Evolutionary conservation across 2,113 vertebrate species (phyloP), one percentile per base, ranked within the genome.

Genomic region (Pteruthius melanotis): DNA sequence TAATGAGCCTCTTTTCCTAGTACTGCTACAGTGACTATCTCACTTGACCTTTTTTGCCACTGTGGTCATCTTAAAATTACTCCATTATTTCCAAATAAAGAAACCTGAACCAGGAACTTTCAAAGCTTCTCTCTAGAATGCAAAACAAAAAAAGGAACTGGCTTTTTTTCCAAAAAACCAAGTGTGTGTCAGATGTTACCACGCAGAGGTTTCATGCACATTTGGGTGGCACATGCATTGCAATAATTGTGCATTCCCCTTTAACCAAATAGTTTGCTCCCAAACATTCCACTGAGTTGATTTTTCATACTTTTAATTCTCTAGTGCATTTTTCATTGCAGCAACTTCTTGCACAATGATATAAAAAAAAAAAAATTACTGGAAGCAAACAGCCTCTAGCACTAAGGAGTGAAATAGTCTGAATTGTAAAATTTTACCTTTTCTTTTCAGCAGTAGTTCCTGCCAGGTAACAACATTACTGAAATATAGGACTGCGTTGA

Each of bases 81-180:
- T 89, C 65, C 11, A 19, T 5, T 82, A 59, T 37, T 93, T 91
- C 93, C 61, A 95, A 82, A 91, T 87, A 87, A 91, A 91, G 84
- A 94, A 89, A 87, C n/a, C 15, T 61, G 74, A 83, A 72, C 28
- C 12, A 4, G 0, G 26, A 89, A 87, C 77, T 89, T 93, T 35
- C n/a, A 87, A 53, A 82, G 37, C 21, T 75, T 95, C 52, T 56
- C 59, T 50, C 20, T 33, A 39, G 31, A 81, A 24, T 5, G 2
- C 5, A 56, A 54, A 74, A 93, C n/a, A n/a, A 77, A 66, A 22
- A 83, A 42, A 83, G 72, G 83, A 89, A 75, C 72, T 78, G 30
- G 9, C 4, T 19, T 57, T 45, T 54, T 50, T 70, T 17, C 5
- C 10, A 40, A 71, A 50, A 18, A 45, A 66, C 30, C 78, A 60